Conservation (phyloP, 1,140 invertebrate genomes). For the Aporrectodea caliginosa region DNA sequence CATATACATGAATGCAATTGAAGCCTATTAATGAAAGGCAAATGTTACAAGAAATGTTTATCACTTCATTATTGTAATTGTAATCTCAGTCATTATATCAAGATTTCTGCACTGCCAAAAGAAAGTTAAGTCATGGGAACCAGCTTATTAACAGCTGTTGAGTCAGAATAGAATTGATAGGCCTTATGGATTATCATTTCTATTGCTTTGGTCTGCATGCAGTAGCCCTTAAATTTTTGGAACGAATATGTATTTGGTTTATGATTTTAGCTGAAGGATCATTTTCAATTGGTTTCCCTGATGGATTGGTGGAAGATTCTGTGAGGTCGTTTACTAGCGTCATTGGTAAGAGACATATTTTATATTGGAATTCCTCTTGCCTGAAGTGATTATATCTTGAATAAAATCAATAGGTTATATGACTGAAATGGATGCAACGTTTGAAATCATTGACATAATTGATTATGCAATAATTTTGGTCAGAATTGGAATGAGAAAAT, state of each 20-base stretch:
- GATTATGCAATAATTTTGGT: too few species aligned
- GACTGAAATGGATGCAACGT: background rate
- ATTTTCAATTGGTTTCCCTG: background rate
- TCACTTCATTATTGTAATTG: too few species aligned
- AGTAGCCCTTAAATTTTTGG: too few species aligned
- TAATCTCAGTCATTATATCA: too few species aligned
- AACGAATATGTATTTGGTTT: too few species aligned
- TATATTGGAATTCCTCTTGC: too few species aligned
- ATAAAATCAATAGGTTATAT: background rate
- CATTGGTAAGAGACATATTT: background rate
- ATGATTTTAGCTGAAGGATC: background rate
- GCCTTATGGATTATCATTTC: background rate
- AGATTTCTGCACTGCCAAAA: background rate
- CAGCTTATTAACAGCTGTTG: background rate
- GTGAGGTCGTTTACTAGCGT: background rate
- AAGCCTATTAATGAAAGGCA: too few species aligned
- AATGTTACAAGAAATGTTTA: too few species aligned
- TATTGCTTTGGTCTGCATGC: background rate
- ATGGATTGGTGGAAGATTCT: background rate
- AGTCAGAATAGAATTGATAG: background rate
- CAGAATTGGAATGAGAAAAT: too few species aligned
- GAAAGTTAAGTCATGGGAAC: background rate
- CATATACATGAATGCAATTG: too few species aligned
- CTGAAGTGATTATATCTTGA: background rate
- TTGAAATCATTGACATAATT: background rate